Percentiles rank a stretch among this genome's conserved stretches.
Conservation (phyloP, 2,797 vertebrate genomes). For the Nyctalus aviator region DNA sequence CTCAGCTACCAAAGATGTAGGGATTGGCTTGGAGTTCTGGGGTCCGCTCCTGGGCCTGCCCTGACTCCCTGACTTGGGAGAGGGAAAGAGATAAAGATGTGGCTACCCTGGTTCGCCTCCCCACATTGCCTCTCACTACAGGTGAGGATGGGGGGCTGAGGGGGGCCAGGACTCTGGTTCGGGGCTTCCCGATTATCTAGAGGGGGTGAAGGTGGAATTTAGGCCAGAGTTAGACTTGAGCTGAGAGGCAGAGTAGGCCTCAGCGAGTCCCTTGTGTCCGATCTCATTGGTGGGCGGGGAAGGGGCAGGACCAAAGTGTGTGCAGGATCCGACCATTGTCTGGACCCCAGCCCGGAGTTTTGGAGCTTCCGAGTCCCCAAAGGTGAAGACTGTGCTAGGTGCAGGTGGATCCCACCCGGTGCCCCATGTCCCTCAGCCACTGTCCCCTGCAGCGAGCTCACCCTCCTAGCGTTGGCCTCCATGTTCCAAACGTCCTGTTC, state of each 20-base stretch:
- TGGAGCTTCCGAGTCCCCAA: background rate
- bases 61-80: background rate
- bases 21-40: background rate
- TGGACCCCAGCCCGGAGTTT: background rate
- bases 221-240: conserved; percentile 22
- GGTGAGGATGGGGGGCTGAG: background rate
- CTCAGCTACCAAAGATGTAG: background rate
- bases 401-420: background rate
- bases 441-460: background rate
- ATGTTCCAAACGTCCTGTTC: background rate
- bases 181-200: background rate
- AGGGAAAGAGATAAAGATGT: background rate
- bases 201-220: background rate
- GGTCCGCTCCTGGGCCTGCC: background rate
- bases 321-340: background rate
- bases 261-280: background rate
- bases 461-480: background rate
- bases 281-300: background rate
- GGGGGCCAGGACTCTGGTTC: background rate
- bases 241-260: background rate
- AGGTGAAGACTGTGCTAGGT: conserved; percentile 8
- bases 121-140: background rate
- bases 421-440: background rate
- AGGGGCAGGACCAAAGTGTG: background rate
- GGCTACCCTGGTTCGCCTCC: background rate